Conservation (phyloP, 2,888 invertebrate genomes). For the Drosophila demipolita region DNA sequence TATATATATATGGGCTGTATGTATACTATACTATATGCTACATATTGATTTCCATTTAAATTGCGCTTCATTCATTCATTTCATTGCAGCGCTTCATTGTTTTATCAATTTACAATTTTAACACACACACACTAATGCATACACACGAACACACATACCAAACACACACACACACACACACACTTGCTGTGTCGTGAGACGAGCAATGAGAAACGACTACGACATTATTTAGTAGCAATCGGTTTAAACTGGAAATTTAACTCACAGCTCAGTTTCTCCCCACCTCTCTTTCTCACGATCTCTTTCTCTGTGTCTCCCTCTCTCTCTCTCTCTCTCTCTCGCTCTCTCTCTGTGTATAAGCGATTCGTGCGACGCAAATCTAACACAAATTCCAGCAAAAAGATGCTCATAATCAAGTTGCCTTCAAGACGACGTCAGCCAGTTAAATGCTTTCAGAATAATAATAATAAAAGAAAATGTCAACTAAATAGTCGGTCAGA, state of each 20-base stretch:
- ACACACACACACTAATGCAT: conserved; percentile 43
- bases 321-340: conserved; percentile 8
- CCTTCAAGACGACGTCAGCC: conserved; percentile 43
- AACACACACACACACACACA: conserved; percentile 26
- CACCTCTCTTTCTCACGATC: conserved; percentile 5
- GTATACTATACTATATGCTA: conserved; percentile 17
- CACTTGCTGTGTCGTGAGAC: conserved; percentile 28
- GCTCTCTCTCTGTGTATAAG: conserved; percentile 53
- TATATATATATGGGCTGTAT: neutral
- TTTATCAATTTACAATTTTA: conserved; percentile 79
- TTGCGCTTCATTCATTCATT: conserved; percentile 76
- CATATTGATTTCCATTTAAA: conserved; percentile 75
- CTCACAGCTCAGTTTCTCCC: conserved; percentile 30
- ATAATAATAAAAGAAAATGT: conserved; percentile 23
- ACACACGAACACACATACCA: conserved; percentile 20
- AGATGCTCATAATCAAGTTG: conserved; percentile 37
- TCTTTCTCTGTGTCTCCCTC: conserved; percentile 16
- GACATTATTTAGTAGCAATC: conserved; percentile 66
- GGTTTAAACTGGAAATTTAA: conserved; percentile 71
- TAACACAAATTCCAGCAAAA: conserved; percentile 49
- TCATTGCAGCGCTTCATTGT: conserved; percentile 65
- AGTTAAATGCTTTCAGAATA: conserved; percentile 27
- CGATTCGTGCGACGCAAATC: conserved; percentile 74
- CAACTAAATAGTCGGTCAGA: conserved; percentile 59
- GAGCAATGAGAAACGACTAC: conserved; percentile 31